These are phyloP conservation scores for Drosophila pegasa DNA, from an alignment of 2,888 invertebrate genomes.

Conservation along the genomic window DNA sequence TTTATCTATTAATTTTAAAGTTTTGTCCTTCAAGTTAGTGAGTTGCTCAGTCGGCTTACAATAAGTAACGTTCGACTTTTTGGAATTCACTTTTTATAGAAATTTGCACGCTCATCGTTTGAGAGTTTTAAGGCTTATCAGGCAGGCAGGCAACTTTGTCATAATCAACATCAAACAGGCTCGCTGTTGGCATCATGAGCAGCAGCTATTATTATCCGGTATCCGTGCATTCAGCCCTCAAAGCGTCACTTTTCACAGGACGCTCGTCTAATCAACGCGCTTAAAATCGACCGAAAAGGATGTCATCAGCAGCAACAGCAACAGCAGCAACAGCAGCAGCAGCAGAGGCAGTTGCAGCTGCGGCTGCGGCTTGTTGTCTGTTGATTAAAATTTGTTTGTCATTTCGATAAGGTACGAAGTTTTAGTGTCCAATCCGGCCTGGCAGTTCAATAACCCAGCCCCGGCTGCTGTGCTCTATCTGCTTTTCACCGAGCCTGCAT, in stretches of 20 bases:
- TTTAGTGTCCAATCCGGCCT: conserved; percentile 61
- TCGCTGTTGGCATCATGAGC: conserved; percentile 54
- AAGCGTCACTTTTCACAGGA: conserved; percentile 13
- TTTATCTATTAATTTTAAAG: not conserved
- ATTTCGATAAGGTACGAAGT: conserved; percentile 71
- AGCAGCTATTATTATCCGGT: conserved; percentile 77
- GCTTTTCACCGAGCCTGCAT: conserved; percentile 35
- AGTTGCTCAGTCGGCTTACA: not conserved
- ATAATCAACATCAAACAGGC: conserved; percentile 78
- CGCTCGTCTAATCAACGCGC: conserved; percentile 72
- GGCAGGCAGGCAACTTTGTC: conserved; percentile 74
- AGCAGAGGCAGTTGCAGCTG: conserved; percentile 46
- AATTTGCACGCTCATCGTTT: conserved; percentile 77
- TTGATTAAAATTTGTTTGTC: conserved; percentile 80
- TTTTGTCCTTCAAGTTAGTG: conserved; percentile 7
- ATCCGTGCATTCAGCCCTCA: conserved; percentile 24
- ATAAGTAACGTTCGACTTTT: not conserved
- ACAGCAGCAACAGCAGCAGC: conserved; percentile 54
- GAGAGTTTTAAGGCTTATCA: conserved; percentile 73
- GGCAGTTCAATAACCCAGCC: conserved; percentile 74
- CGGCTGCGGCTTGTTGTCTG: conserved; percentile 67
- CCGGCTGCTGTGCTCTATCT: conserved; percentile 66
- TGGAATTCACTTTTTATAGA: conserved; percentile 36
- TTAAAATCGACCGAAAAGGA: conserved; percentile 74
- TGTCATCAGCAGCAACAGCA: conserved; percentile 81